Conservation (phyloP, 1,140 invertebrate species). For the Wiebesia pumilae region DNA sequence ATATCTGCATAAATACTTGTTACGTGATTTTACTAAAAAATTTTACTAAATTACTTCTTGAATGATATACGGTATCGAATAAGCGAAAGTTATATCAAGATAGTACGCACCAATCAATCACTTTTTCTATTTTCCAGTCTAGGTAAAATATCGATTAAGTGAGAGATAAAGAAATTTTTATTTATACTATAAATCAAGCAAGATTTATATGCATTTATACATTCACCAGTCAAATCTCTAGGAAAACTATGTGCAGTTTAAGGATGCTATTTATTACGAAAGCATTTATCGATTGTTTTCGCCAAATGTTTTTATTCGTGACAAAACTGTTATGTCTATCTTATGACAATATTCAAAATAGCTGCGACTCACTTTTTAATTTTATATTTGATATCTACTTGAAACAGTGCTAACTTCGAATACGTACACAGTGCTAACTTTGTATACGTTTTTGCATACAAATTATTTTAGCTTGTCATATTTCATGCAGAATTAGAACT, state of each 20-base stretch:
- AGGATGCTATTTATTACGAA: neutral
- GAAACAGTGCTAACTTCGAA: neutral
- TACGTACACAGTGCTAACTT: neutral
- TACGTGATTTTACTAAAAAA: neutral
- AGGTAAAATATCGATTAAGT: neutral
- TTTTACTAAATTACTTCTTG: neutral
- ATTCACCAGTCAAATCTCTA: neutral
- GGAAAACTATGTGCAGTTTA: neutral
- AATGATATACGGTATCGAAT: neutral
- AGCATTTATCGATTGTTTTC: neutral
- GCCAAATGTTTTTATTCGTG: neutral
- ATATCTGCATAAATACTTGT: neutral
- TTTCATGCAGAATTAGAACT: neutral
- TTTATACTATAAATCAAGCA: neutral
- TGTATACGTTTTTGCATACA: neutral
- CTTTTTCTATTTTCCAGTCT: neutral
- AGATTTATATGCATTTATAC: neutral
- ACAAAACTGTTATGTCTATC: neutral
- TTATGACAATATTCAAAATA: neutral
- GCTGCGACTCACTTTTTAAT: neutral
- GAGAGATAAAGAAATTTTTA: neutral
- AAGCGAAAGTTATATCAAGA: neutral
- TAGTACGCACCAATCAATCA: neutral
- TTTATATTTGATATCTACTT: neutral
- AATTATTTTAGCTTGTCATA: neutral